These are phyloP conservation scores for Cichladusa arquata DNA, from an alignment of 2,113 vertebrate genomes.

Conservation along the genomic window DNA sequence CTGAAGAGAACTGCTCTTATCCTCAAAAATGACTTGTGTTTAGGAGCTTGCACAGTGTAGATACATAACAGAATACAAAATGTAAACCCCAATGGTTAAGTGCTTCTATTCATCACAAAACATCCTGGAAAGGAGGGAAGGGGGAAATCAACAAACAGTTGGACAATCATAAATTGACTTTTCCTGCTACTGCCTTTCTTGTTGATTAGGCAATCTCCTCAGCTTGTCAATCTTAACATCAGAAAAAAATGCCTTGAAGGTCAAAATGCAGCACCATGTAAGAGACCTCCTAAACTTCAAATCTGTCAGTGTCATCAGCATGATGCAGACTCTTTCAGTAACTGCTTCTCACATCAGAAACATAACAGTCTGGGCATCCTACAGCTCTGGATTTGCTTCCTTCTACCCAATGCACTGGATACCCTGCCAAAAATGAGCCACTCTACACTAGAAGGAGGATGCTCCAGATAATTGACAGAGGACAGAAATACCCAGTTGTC, in stretches of 20 bases:
- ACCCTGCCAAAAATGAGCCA: background rate
- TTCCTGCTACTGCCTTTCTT: background rate
- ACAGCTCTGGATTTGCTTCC: background rate
- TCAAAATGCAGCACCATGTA: background rate
- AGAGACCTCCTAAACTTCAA: background rate
- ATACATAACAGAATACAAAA: background rate
- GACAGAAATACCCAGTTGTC: background rate
- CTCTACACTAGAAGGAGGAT: accelerated
- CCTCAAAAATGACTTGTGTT: background rate
- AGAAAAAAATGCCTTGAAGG: background rate
- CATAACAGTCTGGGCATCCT: background rate
- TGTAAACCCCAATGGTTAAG: background rate
- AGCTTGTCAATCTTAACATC: background rate
- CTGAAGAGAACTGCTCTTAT: background rate
- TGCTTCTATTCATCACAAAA: background rate
- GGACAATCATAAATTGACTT: background rate
- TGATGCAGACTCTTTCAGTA: background rate
- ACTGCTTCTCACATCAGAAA: background rate
- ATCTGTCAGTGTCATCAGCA: background rate
- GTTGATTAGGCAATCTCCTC: accelerated
- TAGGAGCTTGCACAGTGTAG: background rate
- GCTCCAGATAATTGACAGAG: background rate
- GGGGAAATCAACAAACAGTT: background rate
- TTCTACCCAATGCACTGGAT: background rate
- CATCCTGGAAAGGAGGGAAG: background rate